Evolutionary conservation across 2,888 invertebrate genomes (phyloP).

Genomic region (Andrena hattorfiana): DNA sequence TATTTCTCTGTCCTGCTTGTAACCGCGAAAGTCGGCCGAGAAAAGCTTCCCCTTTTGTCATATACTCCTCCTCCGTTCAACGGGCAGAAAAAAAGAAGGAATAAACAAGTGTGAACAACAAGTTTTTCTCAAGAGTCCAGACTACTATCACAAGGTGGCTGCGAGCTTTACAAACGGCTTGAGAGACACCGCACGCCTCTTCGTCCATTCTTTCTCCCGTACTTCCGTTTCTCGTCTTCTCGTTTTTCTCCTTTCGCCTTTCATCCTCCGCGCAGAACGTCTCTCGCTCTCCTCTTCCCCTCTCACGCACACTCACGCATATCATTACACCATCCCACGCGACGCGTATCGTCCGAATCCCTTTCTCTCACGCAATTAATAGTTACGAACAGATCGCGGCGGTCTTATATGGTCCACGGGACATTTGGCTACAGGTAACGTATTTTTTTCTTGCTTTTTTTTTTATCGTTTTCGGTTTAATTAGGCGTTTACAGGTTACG

Average conservation of each 20-base stretch:
- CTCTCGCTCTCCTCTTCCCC: constrained; percentile 7
- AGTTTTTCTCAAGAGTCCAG: constrained; percentile 78
- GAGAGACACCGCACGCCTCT: constrained; percentile 64
- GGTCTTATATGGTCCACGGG: constrained; percentile 81
- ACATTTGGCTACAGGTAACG: constrained; percentile 83
- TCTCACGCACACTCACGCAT: constrained; percentile 37
- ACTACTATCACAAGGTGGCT: constrained; percentile 84
- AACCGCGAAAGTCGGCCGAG: constrained; percentile 5
- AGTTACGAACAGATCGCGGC: constrained; percentile 75
- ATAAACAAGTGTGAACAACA: constrained; percentile 47
- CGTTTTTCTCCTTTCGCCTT: constrained; percentile 38
- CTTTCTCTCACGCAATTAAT: constrained; percentile 49
- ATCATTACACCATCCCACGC: background rate
- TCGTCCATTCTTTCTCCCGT: constrained; percentile 23
- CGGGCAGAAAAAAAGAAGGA: constrained; percentile 26
- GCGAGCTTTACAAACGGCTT: constrained; percentile 81
- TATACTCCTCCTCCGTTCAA: background rate
- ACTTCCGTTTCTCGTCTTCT: background rate
- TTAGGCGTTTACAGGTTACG: constrained; percentile 62
- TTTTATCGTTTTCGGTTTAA: constrained; percentile 27
- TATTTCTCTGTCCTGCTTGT: background rate
- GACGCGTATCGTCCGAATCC: constrained; percentile 21
- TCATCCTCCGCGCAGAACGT: background rate
- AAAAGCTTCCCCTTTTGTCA: background rate
- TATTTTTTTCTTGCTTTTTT: constrained; percentile 50